These are phyloP conservation scores for Metallyticus violacea DNA, from an alignment of 2,888 invertebrate genomes.

Conservation along the genomic window DNA sequence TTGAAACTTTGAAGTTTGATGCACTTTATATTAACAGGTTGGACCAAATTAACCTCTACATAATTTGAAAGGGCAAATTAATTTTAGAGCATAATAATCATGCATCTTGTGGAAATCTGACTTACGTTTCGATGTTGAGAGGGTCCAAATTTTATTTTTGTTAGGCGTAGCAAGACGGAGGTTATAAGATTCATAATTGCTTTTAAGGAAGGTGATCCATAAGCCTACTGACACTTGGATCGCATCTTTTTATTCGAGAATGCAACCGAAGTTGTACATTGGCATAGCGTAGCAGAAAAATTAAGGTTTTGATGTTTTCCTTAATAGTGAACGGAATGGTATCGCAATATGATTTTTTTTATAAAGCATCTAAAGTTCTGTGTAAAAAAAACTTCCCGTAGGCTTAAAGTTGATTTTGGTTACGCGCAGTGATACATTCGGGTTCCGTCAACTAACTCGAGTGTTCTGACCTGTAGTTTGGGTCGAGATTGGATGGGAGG, in stretches of 20 bases:
- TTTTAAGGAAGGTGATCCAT: neutral
- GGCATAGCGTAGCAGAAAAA: too few species aligned
- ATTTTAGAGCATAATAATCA: neutral
- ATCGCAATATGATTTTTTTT: neutral
- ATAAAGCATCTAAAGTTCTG: neutral
- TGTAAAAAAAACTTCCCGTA: neutral
- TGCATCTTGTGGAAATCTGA: neutral
- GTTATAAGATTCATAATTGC: neutral
- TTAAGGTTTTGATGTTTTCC: too few species aligned
- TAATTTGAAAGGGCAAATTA: neutral
- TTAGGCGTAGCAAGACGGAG: neutral
- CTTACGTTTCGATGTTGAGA: neutral
- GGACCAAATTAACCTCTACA: neutral
- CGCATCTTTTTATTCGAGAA: neutral
- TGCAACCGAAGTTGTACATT: neutral
- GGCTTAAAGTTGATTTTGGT: slow-evolving; percentile 5
- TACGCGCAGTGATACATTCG: slow-evolving; percentile 24
- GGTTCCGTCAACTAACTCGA: neutral
- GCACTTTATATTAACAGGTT: neutral
- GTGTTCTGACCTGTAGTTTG: slow-evolving; percentile 19
- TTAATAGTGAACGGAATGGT: neutral
- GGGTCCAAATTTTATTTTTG: neutral
- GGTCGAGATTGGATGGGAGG: slow-evolving; percentile 14
- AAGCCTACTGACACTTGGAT: neutral
- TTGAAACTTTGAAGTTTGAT: neutral